Percentiles rank a stretch among this genome's conserved stretches.
Conservation (phyloP, 2,797 vertebrate species). For the Ambastaia sidthimunki region DNA sequence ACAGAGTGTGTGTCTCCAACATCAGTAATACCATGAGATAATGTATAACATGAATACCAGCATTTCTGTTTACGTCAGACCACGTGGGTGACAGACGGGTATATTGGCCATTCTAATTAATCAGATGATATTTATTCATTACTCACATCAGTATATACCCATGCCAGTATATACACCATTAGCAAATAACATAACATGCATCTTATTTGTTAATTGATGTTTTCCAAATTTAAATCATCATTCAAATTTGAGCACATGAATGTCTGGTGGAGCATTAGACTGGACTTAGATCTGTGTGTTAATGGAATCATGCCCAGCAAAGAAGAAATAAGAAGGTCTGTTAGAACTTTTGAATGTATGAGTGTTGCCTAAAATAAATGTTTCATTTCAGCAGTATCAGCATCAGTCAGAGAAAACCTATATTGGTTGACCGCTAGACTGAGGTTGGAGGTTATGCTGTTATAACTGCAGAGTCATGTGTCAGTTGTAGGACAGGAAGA, state of each 20-base stretch:
- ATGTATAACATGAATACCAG: too few species aligned
- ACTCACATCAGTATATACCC: neutral
- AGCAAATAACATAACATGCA: too few species aligned
- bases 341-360: too few species aligned
- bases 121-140: neutral
- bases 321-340: too few species aligned
- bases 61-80: too few species aligned
- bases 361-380: too few species aligned
- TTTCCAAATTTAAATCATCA: neutral
- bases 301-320: too few species aligned
- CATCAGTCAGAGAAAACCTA: neutral
- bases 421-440: neutral
- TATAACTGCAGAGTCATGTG: neutral
- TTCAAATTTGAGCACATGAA: neutral
- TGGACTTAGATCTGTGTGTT: neutral
- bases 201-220: neutral
- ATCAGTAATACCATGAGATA: too few species aligned
- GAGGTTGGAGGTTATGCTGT: neutral
- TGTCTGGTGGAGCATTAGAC: too few species aligned
- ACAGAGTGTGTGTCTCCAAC: neutral
- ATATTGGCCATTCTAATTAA: too few species aligned
- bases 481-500: neutral
- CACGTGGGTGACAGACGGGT: too few species aligned
- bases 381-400: neutral
- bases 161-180: neutral